A percentile compares a stretch with the other conserved stretches of the same genome.
Conservation (phyloP, 2,888 invertebrate genomes). For the Platyscelio sp. region DNA sequence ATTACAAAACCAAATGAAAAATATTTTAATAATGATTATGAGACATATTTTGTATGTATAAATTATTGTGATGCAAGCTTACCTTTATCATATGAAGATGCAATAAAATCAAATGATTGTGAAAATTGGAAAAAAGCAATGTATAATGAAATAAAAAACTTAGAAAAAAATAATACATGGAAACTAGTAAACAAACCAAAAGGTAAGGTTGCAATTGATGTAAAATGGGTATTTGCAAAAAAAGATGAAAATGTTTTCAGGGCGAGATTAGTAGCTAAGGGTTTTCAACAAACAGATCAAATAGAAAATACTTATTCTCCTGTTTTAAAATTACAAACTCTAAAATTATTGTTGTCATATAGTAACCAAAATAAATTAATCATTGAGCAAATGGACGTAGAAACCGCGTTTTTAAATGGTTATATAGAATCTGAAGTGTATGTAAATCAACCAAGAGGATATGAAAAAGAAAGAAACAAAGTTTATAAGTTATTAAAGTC, state of each 20-base stretch:
- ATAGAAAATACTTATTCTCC: not conserved
- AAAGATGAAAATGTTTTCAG: conserved; percentile 43
- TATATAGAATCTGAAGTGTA: not conserved
- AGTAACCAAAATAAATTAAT: not conserved
- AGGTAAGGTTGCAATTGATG: conserved; percentile 50
- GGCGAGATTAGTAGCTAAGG: conserved; percentile 66
- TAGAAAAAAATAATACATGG: conserved; percentile 64
- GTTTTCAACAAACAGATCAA: conserved; percentile 52
- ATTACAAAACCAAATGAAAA: not conserved
- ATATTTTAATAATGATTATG: not conserved
- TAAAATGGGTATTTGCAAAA: conserved; percentile 64
- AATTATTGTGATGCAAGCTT: conserved; percentile 15
- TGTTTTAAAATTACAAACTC: not conserved
- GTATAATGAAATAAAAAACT: conserved; percentile 59
- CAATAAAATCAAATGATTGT: not conserved
- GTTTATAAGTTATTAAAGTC: conserved; percentile 29
- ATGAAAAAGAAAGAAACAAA: conserved; percentile 22
- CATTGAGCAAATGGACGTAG: not conserved
- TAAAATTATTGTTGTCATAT: not conserved
- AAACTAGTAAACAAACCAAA: conserved; percentile 48
- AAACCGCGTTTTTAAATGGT: not conserved
- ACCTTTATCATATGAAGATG: conserved; percentile 4
- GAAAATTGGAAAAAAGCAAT: conserved; percentile 64
- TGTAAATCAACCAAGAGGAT: conserved; percentile 30
- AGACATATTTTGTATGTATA: not conserved